Evolutionary conservation across 2,797 vertebrate genomes (phyloP).

Genomic region (Silurus aristotelis): DNA sequence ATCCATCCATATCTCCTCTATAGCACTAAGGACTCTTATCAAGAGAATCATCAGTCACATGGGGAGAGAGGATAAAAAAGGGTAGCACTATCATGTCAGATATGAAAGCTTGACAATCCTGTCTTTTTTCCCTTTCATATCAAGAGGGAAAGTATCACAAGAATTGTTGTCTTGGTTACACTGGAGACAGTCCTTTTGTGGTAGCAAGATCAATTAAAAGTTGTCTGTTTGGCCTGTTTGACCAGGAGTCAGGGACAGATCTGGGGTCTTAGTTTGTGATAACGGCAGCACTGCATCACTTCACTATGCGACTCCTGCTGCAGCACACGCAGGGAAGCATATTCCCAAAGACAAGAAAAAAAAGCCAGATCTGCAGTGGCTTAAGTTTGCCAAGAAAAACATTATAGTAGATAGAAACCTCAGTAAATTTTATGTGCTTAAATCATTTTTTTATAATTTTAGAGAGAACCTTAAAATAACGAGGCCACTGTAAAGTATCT

Average conservation of each 20-base stretch:
- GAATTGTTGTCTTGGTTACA: constrained; percentile 60
- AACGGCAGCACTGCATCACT: constrained; percentile 13
- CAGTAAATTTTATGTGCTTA: not conserved
- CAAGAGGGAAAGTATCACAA: constrained; percentile 63
- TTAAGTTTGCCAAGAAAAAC: not conserved
- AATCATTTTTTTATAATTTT: not conserved
- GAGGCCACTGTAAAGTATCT: not conserved
- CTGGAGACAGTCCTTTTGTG: constrained; percentile 59
- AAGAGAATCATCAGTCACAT: constrained; percentile 35
- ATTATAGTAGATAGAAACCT: not conserved
- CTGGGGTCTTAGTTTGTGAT: constrained; percentile 11
- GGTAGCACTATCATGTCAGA: constrained; percentile 64
- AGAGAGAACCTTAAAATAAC: not conserved
- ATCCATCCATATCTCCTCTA: not conserved
- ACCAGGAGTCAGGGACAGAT: constrained; percentile 6
- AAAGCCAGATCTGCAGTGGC: not conserved
- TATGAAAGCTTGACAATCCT: constrained; percentile 66
- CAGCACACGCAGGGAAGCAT: not conserved
- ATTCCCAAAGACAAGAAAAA: not conserved
- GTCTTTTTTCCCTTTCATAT: constrained; percentile 64
- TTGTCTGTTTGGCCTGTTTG: constrained; percentile 25
- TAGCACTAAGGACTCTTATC: constrained; percentile 11
- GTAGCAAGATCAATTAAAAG: constrained; percentile 49
- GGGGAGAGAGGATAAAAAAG: constrained; percentile 28
- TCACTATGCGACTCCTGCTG: not conserved